Percentiles rank a stretch among this genome's conserved stretches.
Conservation (phyloP, 92 coral and sea anemone genomes). For the Epizoanthus ramosus region DNA sequence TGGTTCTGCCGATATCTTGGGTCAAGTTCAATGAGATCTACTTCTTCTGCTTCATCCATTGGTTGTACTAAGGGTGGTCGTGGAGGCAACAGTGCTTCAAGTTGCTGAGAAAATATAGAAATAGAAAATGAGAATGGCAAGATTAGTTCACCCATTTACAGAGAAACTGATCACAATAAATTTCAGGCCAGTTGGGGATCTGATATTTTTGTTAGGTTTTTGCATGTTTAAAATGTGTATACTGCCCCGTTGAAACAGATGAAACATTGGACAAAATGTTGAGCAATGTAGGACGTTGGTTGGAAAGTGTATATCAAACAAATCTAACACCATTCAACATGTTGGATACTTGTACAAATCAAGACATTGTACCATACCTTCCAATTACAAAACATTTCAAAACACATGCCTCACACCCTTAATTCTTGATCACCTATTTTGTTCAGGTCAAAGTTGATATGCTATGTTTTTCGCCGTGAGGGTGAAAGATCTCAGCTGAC, state of each 20-base stretch:
- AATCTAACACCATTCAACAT: no score
- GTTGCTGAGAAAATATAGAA: conserved; percentile 50
- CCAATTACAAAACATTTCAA: background rate
- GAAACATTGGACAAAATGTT: no score
- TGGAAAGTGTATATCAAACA: no score
- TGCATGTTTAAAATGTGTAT: no score
- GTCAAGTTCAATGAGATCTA: conserved; percentile 80
- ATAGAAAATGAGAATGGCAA: background rate
- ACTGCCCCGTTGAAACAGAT: no score
- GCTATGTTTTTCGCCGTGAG: no score
- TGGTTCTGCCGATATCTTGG: conserved; percentile 64
- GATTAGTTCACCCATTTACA: background rate
- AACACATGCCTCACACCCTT: background rate
- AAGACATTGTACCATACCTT: background rate
- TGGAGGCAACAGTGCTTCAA: conserved; percentile 79
- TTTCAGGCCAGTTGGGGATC: no score
- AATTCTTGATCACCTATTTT: background rate
- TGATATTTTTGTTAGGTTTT: no score
- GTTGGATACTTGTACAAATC: no score
- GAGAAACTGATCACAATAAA: background rate
- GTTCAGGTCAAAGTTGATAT: no score
- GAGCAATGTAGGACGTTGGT: no score
- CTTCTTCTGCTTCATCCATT: conserved; percentile 81
- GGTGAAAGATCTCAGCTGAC: no score
- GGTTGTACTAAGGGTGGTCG: conserved; percentile 67